phyloP scores from a whole-genome alignment of 2,888 invertebrate species.

The Argyresthia goedartella region DNA sequence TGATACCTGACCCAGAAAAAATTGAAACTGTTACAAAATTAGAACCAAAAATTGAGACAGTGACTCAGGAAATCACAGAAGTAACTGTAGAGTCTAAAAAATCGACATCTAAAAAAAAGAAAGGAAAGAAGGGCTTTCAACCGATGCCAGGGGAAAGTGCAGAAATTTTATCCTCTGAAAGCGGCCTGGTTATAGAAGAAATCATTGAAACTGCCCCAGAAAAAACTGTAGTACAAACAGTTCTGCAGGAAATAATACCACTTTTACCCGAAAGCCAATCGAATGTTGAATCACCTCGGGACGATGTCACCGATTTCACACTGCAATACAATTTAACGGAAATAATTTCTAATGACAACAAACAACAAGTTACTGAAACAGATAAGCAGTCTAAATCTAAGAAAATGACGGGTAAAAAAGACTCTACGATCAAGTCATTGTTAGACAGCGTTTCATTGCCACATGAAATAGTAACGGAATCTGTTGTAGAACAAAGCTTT shows the following conservation, averaged over 20 bases:
- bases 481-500: slow-evolving; percentile 5
- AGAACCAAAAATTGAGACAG: too few species aligned
- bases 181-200: too few species aligned
- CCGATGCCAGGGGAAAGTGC: not conserved
- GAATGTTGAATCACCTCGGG: too few species aligned
- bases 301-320: too few species aligned
- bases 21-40: too few species aligned
- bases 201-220: too few species aligned
- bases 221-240: too few species aligned
- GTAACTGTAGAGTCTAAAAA: too few species aligned
- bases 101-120: not conserved
- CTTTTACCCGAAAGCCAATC: too few species aligned
- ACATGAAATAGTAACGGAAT: slow-evolving; percentile 1
- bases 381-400: slow-evolving; percentile 21
- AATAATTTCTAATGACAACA: not conserved
- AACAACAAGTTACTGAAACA: slow-evolving; percentile 1
- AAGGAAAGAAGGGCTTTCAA: not conserved
- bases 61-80: too few species aligned
- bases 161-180: not conserved
- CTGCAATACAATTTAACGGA: not conserved
- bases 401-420: slow-evolving; percentile 31
- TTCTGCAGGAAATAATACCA: too few species aligned
- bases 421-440: slow-evolving; percentile 12
- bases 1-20: too few species aligned
- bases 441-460: slow-evolving; percentile 3